Evolutionary conservation across 2,113 vertebrate genomes (phyloP).

Genomic region (Corythaixoides concolor): DNA sequence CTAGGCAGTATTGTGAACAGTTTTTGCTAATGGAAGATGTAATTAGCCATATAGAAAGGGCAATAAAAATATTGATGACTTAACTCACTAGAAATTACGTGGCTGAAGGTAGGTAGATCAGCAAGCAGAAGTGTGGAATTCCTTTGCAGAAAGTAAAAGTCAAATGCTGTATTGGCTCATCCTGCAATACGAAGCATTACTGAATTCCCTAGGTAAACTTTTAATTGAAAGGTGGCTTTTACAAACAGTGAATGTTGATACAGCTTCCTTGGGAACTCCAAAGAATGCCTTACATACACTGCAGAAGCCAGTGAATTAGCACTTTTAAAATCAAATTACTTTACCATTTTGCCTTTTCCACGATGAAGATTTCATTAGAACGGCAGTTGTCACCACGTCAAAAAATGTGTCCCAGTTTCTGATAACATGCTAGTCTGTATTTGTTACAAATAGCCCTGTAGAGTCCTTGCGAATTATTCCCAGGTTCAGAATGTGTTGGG

Average conservation of each 20-base stretch:
- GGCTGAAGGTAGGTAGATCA: neutral
- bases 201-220: neutral
- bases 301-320: neutral
- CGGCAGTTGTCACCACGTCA: neutral
- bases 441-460: neutral
- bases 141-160: neutral
- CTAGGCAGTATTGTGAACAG: neutral
- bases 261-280: neutral
- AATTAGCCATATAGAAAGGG: neutral
- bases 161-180: neutral
- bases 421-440: neutral
- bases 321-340: neutral
- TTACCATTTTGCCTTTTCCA: neutral
- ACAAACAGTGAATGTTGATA: neutral
- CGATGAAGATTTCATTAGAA: neutral
- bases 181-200: neutral
- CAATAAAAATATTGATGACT: neutral
- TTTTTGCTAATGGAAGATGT: neutral
- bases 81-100: neutral
- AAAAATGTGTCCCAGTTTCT: neutral
- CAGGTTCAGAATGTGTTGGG: neutral
- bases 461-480: neutral
- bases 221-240: neutral
- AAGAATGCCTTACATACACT: neutral
- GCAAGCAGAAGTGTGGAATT: neutral